Evolutionary conservation across 2,113 vertebrate species (phyloP).

Genomic region (Pelusios castaneus): DNA sequence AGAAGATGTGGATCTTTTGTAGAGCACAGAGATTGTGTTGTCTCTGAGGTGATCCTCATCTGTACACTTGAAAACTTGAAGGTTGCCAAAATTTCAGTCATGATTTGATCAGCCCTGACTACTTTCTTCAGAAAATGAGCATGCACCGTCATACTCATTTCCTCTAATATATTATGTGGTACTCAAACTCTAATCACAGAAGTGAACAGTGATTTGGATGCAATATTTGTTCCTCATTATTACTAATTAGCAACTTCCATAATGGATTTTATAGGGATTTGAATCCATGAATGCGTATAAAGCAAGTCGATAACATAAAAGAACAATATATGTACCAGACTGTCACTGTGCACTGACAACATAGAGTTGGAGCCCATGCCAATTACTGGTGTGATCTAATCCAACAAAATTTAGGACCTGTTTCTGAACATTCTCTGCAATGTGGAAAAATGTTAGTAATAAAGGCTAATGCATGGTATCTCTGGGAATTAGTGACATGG

Average conservation of each 20-base stretch:
- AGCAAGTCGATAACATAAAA: neutral
- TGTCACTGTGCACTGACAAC: neutral
- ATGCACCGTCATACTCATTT: neutral
- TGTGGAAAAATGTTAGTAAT: neutral
- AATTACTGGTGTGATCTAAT: neutral
- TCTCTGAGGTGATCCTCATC: constrained; percentile 1
- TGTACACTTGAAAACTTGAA: neutral
- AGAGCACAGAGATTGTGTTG: neutral
- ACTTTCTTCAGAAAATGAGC: neutral
- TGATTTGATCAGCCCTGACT: neutral
- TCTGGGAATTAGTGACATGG: neutral
- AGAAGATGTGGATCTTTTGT: constrained; percentile 11
- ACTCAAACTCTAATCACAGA: neutral
- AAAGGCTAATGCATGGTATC: neutral
- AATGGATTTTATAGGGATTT: neutral
- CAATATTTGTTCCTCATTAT: neutral
- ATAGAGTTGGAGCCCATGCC: neutral
- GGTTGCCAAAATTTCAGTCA: neutral
- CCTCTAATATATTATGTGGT: neutral
- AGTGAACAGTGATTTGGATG: neutral
- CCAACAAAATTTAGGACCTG: neutral
- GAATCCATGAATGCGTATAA: neutral
- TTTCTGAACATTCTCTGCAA: neutral
- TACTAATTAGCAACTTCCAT: neutral
- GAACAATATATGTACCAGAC: neutral